Base-by-base conservation (phyloP, 2,888 invertebrate genomes). In the Callinectes sapidus region DNA sequence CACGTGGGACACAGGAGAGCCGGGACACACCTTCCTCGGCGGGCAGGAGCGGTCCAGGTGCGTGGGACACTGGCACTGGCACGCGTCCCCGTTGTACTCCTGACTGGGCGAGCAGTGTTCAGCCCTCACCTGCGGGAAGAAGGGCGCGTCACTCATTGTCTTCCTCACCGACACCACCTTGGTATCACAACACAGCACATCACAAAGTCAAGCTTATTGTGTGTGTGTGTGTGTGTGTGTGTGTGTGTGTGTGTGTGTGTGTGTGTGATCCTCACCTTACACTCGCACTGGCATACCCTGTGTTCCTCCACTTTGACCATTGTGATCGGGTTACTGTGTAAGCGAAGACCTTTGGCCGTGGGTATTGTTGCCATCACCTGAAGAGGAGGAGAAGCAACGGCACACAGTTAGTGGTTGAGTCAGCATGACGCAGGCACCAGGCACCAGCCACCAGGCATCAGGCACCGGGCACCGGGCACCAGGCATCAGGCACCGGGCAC, bases 101-200 rank as follows among this genome's bases (percentile, higher is more conserved):
- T 93, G 93, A 14, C 35, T 32, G 13, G 54, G 28, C n/a, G 81
- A 77, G 55, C 93, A 93, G 55, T 93, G 90, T 42, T 89, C 90
- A 5, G 6, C 10, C 5, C 90, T 89, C 13, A 87, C 93, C 92
- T 92, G 90, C n/a, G 32, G 28, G 54, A 42, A 28, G 61, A 35
- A 28, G 1, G 28, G 23, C 48, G 48, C 16, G 54, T 61, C 18
- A 16, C 28, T 61, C 18, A 16, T 61, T 61, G 2, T 23, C 61
- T 14, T 61, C 23, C 23, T 23, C 61, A 2, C 18, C 23, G 23
- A 61, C 61, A 61, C 61, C 23, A 23, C 13, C 3, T 16, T 23
- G 23, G 61, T 23, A 18, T 23, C 61, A 16, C 23, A 18, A 61
- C 18, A 5, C 61, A 61, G 0, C 13, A 61, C 16, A 55, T 55